phyloP scores from a whole-genome alignment of 2,113 vertebrate species.

The Rhynchopsitta pachyrhyncha region DNA sequence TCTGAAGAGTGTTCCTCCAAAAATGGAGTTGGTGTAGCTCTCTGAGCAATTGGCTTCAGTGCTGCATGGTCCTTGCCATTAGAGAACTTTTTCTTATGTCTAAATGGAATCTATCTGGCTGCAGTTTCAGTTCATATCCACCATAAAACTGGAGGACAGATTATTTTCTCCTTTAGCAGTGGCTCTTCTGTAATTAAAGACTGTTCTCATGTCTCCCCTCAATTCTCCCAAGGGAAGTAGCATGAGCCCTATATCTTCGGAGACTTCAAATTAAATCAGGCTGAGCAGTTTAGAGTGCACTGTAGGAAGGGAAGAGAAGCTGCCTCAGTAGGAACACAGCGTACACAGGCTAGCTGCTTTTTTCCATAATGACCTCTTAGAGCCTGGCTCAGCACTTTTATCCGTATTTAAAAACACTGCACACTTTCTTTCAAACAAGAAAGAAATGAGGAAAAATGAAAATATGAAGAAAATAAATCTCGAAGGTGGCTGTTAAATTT shows the following conservation, averaged over 20 bases:
- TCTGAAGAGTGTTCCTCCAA: background rate
- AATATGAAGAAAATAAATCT: conserved; percentile 45
- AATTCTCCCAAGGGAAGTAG: background rate
- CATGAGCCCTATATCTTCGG: background rate
- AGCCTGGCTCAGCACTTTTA: conserved; percentile 9
- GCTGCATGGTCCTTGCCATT: background rate
- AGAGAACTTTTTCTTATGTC: background rate
- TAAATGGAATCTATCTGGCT: background rate
- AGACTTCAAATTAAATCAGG: conserved; percentile 35
- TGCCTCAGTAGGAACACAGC: background rate
- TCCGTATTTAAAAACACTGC: background rate
- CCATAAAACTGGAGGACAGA: conserved; percentile 13
- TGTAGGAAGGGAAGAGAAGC: conserved; percentile 5
- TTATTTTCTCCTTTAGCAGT: conserved; percentile 14
- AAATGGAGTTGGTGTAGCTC: background rate
- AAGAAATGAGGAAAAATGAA: conserved; percentile 51
- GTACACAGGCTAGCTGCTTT: background rate
- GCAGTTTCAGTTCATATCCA: background rate
- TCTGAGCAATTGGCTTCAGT: background rate
- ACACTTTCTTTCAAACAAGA: conserved; percentile 15
- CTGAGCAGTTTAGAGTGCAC: background rate
- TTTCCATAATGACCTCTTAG: conserved; percentile 17
- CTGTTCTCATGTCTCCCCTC: conserved; percentile 22
- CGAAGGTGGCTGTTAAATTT: background rate
- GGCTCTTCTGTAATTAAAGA: conserved; percentile 14